Percentiles rank a stretch among this genome's conserved stretches.
These are phyloP conservation scores for Austrolebias charrua DNA, from an alignment of 2,797 vertebrate species.

Conservation along the genomic window DNA sequence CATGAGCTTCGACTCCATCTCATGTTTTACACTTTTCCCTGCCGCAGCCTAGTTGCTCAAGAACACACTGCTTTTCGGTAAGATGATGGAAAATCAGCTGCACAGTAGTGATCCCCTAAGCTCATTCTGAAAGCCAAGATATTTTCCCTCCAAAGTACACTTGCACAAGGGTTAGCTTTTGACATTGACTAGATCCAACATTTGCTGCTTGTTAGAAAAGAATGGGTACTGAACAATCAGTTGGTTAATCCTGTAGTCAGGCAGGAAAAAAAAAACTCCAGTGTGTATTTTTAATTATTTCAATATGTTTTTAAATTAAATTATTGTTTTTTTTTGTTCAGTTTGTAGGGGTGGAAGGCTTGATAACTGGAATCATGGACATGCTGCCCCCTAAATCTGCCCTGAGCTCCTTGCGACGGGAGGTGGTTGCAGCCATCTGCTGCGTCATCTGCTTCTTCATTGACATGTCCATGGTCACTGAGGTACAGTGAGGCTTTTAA, in stretches of 20 bases:
- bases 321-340: conserved; percentile 45
- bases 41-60: conserved; percentile 14
- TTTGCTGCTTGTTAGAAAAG: not conserved
- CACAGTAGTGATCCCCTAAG: conserved; percentile 13
- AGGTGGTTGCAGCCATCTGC: conserved; percentile 84
- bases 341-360: conserved; percentile 87
- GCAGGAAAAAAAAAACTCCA: conserved; percentile 12
- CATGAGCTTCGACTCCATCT: conserved; percentile 26
- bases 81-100: conserved; percentile 36
- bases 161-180: conserved; percentile 2
- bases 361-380: conserved; percentile 86
- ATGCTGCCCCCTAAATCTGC: conserved; percentile 82
- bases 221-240: not conserved
- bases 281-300: not conserved
- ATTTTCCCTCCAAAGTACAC: conserved; percentile 10
- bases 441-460: conserved; percentile 85
- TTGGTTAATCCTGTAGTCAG: not conserved
- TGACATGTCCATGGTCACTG: conserved; percentile 86
- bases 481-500: conserved; percentile 69
- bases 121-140: conserved; percentile 14
- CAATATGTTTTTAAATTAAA: not conserved
- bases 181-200: conserved; percentile 1
- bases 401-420: conserved; percentile 77
- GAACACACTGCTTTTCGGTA: conserved; percentile 20
- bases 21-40: conserved; percentile 17